Percentiles rank a stretch among this genome's conserved stretches.
Conservation (phyloP, 2,113 vertebrate species). For the Sorex fumeus region DNA sequence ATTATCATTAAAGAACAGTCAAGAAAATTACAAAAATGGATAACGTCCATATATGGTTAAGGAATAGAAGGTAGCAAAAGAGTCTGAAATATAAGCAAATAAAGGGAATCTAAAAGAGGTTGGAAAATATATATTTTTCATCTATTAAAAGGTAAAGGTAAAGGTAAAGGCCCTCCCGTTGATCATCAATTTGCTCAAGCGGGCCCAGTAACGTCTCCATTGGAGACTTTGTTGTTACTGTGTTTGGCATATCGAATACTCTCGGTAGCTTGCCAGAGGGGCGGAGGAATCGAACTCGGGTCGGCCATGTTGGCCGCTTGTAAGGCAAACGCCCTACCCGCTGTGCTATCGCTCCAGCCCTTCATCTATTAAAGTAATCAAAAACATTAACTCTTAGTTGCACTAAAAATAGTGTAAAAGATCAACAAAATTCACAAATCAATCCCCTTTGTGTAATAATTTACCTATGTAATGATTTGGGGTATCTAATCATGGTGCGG, state of each 20-base stretch:
- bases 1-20: neutral
- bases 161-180: too few species aligned
- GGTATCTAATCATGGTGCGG: neutral
- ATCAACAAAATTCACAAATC: constrained; percentile 48
- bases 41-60: constrained; percentile 8
- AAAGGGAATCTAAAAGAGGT: neutral
- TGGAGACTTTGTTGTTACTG: too few species aligned
- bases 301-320: too few species aligned
- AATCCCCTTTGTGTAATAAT: neutral
- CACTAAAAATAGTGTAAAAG: constrained; percentile 48
- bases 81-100: constrained; percentile 28
- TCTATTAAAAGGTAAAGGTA: too few species aligned
- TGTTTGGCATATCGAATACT: too few species aligned
- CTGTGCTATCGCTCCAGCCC: too few species aligned
- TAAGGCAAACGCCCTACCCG: too few species aligned
- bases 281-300: too few species aligned
- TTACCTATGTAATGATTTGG: constrained; percentile 8
- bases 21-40: constrained; percentile 51
- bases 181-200: too few species aligned
- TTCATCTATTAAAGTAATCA: constrained; percentile 53
- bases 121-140: neutral
- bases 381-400: neutral
- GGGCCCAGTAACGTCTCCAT: too few species aligned
- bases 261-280: too few species aligned
- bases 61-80: neutral